phyloP scores from a whole-genome alignment of 2,113 vertebrate species.

The Tautogolabrus adspersus region DNA sequence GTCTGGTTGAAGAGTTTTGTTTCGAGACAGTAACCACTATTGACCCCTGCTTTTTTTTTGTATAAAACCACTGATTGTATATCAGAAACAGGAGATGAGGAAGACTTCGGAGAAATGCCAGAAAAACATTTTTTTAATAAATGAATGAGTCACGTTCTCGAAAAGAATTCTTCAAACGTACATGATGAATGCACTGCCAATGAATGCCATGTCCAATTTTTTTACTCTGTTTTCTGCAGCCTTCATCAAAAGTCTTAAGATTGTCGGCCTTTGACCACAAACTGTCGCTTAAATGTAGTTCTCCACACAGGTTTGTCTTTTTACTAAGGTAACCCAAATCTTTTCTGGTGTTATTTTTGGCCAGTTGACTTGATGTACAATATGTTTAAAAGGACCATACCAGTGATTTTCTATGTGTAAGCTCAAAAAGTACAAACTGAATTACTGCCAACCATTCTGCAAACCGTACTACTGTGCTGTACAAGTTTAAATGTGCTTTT shows the following conservation, averaged over 20 bases:
- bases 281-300: conserved; percentile 9
- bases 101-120: background rate
- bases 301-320: conserved; percentile 23
- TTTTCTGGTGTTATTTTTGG: background rate
- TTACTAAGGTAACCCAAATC: background rate
- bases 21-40: conserved; percentile 8
- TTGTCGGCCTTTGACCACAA: conserved; percentile 56
- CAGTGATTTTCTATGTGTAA: background rate
- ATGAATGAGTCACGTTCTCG: background rate
- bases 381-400: background rate
- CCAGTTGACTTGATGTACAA: background rate
- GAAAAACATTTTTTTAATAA: background rate
- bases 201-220: conserved; percentile 52
- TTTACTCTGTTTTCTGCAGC: conserved; percentile 39
- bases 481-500: conserved; percentile 44
- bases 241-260: conserved; percentile 45
- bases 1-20: conserved; percentile 34
- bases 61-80: conserved; percentile 35
- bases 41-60: background rate
- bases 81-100: background rate
- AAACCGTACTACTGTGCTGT: conserved; percentile 2
- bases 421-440: background rate
- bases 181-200: conserved; percentile 62
- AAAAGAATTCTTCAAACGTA: conserved; percentile 31
- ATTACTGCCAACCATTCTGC: background rate